phyloP scores from a whole-genome alignment of 1,140 invertebrate species.

The Drosophila subpulchrella region DNA sequence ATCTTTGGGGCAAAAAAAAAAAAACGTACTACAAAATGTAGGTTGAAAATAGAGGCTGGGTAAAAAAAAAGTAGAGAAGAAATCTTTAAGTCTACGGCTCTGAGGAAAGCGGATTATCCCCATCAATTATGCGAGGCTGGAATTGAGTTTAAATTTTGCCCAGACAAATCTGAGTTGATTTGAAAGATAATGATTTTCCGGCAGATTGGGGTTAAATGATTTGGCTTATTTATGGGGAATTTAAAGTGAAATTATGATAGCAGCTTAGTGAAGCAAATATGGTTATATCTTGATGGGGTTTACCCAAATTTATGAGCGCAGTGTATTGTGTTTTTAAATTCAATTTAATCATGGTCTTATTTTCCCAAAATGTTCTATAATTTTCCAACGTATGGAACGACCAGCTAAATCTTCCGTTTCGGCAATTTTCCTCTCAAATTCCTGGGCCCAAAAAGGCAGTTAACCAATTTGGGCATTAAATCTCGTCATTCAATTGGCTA shows the following conservation, averaged over 20 bases:
- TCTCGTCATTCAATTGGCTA: conserved; percentile 51
- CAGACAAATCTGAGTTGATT: conserved; percentile 22
- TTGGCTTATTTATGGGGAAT: neutral
- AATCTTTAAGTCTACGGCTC: conserved; percentile 1
- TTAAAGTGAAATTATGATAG: neutral
- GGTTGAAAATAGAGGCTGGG: neutral
- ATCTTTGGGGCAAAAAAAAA: conserved; percentile 10
- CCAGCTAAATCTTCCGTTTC: conserved; percentile 4
- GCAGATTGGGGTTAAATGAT: conserved; percentile 30
- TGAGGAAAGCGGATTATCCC: conserved; percentile 4
- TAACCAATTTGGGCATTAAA: conserved; percentile 53
- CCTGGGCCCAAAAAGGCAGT: conserved; percentile 23
- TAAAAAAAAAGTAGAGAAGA: neutral
- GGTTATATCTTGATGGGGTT: too few relatives aligned
- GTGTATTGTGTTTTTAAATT: neutral
- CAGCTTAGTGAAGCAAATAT: neutral
- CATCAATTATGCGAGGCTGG: conserved; percentile 27
- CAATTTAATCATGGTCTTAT: neutral
- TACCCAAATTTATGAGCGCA: too few relatives aligned
- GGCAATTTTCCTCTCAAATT: conserved; percentile 15
- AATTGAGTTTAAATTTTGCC: conserved; percentile 27
- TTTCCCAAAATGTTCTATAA: neutral
- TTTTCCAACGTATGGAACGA: conserved; percentile 5
- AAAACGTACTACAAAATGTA: neutral
- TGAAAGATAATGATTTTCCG: conserved; percentile 5